phyloP scores from a whole-genome alignment of 2,888 invertebrate species.

The Stenodema calcarata region DNA sequence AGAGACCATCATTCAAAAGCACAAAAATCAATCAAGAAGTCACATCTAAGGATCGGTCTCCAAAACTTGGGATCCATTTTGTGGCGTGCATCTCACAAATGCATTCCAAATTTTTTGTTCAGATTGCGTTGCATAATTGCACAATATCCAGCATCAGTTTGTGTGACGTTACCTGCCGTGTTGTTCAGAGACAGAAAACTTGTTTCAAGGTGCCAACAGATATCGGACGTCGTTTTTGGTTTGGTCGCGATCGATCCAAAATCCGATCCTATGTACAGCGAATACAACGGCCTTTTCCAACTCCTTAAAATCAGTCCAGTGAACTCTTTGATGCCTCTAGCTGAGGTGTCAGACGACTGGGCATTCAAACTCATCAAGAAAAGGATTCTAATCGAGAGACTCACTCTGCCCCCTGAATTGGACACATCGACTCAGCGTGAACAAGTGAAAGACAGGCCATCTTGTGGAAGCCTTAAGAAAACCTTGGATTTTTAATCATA shows the following conservation, averaged over 20 bases:
- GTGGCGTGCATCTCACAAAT: not conserved
- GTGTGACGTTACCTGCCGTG: constrained; percentile 10
- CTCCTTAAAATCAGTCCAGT: constrained; percentile 16
- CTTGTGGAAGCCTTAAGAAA: constrained; percentile 16
- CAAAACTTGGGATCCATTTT: constrained; percentile 21
- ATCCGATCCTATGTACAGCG: constrained; percentile 10
- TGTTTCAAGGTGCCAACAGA: constrained; percentile 1
- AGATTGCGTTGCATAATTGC: not conserved
- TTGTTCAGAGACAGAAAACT: not conserved
- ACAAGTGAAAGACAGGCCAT: constrained; percentile 34
- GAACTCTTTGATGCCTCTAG: not conserved
- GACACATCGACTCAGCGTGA: constrained; percentile 28
- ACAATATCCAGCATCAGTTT: not conserved
- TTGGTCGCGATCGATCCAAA: not conserved
- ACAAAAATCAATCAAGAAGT: not conserved
- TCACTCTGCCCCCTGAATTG: constrained; percentile 36
- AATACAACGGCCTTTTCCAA: constrained; percentile 27
- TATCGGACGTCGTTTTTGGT: constrained; percentile 19
- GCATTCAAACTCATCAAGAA: constrained; percentile 37
- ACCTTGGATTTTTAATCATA: not conserved
- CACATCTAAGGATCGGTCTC: not conserved
- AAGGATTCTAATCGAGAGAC: constrained; percentile 15
- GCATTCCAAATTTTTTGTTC: constrained; percentile 7
- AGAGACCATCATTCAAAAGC: not conserved
- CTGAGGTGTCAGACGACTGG: constrained; percentile 20